Conservation (phyloP, 2,113 vertebrate species). For the Lynx canadensis region DNA sequence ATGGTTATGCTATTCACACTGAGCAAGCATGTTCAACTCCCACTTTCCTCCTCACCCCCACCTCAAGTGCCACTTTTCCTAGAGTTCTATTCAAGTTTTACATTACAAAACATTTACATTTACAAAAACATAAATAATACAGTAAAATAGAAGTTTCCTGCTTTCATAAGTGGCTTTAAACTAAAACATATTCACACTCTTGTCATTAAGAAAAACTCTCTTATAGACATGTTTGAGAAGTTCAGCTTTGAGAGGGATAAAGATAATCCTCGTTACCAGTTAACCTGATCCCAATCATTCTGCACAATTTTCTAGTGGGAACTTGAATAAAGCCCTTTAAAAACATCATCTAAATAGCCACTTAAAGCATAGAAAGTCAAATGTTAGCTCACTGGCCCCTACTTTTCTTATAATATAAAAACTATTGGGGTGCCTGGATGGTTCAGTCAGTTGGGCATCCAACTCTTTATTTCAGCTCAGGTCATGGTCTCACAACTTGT, state of each 20-base stretch:
- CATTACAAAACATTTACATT: background rate
- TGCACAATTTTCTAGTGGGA: background rate
- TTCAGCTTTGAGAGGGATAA: background rate
- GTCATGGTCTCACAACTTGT: background rate
- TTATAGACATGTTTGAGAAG: slow-evolving; percentile 11
- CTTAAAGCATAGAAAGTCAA: slow-evolving; percentile 10
- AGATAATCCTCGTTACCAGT: slow-evolving; percentile 11
- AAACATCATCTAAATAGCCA: background rate
- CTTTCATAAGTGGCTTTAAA: slow-evolving; percentile 45
- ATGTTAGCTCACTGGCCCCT: background rate
- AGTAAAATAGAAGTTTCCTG: slow-evolving; percentile 34
- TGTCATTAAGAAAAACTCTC: slow-evolving; percentile 42
- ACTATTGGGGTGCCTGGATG: background rate
- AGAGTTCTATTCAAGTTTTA: slow-evolving; percentile 27
- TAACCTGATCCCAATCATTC: slow-evolving; percentile 39
- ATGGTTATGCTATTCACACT: background rate
- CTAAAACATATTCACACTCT: background rate
- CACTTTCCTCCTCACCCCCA: background rate
- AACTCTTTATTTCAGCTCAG: background rate
- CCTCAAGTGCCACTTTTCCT: background rate
- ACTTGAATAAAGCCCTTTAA: slow-evolving; percentile 7
- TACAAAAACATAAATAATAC: background rate
- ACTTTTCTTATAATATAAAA: background rate
- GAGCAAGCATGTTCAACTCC: background rate
- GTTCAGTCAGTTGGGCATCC: background rate